A percentile compares a stretch with the other conserved stretches of the same genome.
These are phyloP conservation scores for Bagarius yarrelli DNA, from an alignment of 2,113 vertebrate genomes.

Conservation along the genomic window DNA sequence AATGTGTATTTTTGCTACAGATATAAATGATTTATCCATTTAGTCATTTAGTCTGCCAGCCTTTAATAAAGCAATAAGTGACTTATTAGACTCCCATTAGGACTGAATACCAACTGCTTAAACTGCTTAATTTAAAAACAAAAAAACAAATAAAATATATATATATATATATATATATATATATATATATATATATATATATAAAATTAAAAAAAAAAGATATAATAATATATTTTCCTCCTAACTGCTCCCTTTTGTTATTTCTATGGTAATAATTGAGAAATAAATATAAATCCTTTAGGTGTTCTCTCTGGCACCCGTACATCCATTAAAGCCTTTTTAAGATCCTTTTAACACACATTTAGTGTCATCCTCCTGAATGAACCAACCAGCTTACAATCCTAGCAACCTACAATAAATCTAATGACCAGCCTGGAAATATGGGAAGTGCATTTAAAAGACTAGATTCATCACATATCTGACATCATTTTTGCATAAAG, in stretches of 20 bases:
- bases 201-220: not conserved
- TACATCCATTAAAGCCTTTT: not conserved
- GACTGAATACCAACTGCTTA: not conserved
- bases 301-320: not conserved
- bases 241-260: not conserved
- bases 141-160: too few species aligned
- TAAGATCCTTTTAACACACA: constrained; percentile 1
- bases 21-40: too few species aligned
- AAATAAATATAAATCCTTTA: not conserved
- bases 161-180: too few species aligned
- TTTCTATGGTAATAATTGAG: not conserved
- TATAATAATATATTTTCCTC: not conserved
- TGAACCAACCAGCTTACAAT: not conserved
- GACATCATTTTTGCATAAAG: not conserved
- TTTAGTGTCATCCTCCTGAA: not conserved
- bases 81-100: too few species aligned
- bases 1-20: too few species aligned
- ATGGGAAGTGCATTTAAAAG: not conserved
- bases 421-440: not conserved
- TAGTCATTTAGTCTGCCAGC: too few species aligned
- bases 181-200: too few species aligned
- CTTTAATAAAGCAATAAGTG: too few species aligned
- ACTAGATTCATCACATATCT: not conserved
- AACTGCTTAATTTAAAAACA: not conserved
- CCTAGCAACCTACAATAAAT: not conserved